A percentile compares a stretch with the other conserved stretches of the same genome.
Conservation (phyloP, 2,797 vertebrate species). For the Eurystomus glaucurus region DNA sequence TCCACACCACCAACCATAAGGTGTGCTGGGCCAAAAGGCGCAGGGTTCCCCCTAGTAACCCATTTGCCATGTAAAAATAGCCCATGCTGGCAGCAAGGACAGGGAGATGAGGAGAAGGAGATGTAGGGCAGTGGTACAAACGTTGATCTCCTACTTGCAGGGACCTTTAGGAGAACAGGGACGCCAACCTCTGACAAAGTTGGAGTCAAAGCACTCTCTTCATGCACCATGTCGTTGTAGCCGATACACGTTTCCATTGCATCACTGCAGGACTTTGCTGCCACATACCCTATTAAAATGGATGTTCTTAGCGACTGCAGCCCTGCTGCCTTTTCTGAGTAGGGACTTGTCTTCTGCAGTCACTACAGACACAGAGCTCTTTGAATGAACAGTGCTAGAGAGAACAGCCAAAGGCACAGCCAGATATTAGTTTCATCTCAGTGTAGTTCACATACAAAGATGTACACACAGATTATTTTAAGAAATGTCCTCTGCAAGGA, state of each 20-base stretch:
- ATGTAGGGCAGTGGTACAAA: not conserved
- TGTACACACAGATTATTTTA: not conserved
- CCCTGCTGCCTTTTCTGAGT: not conserved
- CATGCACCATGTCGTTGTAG: accelerated
- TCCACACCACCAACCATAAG: not conserved
- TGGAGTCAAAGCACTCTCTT: not conserved
- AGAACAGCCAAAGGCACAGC: not conserved
- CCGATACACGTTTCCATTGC: accelerated
- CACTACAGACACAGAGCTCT: not conserved
- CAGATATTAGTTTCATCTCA: not conserved
- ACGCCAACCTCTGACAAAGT: not conserved
- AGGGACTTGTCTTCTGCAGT: not conserved
- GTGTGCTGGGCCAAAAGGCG: not conserved
- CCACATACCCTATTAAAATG: not conserved
- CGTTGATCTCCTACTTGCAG: not conserved
- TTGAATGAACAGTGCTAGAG: not conserved
- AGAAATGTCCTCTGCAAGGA: not conserved
- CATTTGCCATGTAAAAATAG: not conserved
- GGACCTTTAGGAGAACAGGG: not conserved
- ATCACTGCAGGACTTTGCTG: not conserved
- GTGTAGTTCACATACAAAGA: not conserved
- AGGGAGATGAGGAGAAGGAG: not conserved
- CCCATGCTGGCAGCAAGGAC: not conserved
- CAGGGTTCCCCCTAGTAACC: not conserved
- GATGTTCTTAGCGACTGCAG: not conserved